Evolutionary conservation across 1,140 invertebrate species (phyloP), one percentile per base, ranked within the genome.

Genomic region (Thaumatotibia leucotreta): DNA sequence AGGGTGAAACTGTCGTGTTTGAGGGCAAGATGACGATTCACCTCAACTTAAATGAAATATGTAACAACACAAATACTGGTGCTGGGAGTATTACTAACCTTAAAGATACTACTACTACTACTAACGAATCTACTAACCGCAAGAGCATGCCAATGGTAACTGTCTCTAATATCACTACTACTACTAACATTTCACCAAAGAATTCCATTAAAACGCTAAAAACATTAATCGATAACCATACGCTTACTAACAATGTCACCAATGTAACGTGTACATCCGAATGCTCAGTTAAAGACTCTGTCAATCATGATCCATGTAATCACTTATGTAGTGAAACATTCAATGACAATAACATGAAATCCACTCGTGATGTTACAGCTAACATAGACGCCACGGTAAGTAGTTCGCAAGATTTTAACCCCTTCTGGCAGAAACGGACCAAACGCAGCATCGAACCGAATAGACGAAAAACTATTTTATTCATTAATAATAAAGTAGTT

Each of bases 21-120:
- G 84, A 92, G 79, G 91, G 91, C 35, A 92, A 92, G 77, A 92
- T 92, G 91, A 89, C 90, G 67, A 92, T 92, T 84, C 90, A 91
- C 69, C 77, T 92, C 52, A 90, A 92, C 75, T 88, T 92, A 80
- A 91, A 91, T 79, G 91, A 92, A 77, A 89, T 92, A 35, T 86
- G 88, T 81, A 90, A 88, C 74, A 86, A 87, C 78, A 70, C 86
- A 70, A 89, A 78, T 73, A 78, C 79, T 83, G 87, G 88, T 88
- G 84, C 82, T 78, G 87, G 86, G 76, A 80, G 73, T 62, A 80
- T 67, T 67, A 67, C 74, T 80, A 80, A 81, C 68, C 74, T 70
- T 88, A 88, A 80, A 63, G 74, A 81, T 70, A 73, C 63, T 78
- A 78, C 61, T 69, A 78, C 61, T 69, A 70, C 75, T 69, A 80